Conservation (phyloP, 2,113 vertebrate genomes). For the Corythoichthys intestinalis region DNA sequence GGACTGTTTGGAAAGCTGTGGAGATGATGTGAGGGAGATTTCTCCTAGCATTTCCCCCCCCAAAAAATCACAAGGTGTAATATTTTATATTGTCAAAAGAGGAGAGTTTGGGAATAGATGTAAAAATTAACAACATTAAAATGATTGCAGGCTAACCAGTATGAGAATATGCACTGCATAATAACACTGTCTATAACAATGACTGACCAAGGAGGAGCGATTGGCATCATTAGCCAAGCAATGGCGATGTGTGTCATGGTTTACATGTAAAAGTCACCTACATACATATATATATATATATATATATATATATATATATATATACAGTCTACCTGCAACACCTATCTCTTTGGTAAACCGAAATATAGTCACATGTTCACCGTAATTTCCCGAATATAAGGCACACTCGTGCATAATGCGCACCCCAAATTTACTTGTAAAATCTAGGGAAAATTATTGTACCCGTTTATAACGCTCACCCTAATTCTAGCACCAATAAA, state of each 20-base stretch:
- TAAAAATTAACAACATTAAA: background rate
- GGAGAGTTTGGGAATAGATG: background rate
- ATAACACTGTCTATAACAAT: too few species aligned
- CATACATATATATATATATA: too few species aligned
- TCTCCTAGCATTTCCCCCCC: slow-evolving; percentile 59
- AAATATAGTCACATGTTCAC: background rate
- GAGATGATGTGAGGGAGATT: slow-evolving; percentile 36
- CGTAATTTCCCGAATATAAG: background rate
- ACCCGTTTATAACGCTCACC: too few species aligned
- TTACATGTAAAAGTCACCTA: too few species aligned
- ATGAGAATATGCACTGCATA: too few species aligned
- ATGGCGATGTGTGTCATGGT: background rate
- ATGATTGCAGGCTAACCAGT: too few species aligned
- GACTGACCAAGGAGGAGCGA: background rate
- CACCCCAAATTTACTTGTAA: too few species aligned
- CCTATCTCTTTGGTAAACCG: background rate
- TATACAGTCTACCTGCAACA: background rate
- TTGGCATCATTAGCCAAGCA: background rate
- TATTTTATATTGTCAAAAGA: background rate
- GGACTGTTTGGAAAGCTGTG: slow-evolving; percentile 55
- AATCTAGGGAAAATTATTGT: too few species aligned
- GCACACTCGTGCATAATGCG: too few species aligned
- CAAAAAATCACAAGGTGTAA: slow-evolving; percentile 44
- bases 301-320: too few species aligned
- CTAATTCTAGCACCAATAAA: too few species aligned